These are phyloP conservation scores for Plecturocebus donacophilus DNA, from an alignment of 2,113 vertebrate species.

Conservation along the genomic window DNA sequence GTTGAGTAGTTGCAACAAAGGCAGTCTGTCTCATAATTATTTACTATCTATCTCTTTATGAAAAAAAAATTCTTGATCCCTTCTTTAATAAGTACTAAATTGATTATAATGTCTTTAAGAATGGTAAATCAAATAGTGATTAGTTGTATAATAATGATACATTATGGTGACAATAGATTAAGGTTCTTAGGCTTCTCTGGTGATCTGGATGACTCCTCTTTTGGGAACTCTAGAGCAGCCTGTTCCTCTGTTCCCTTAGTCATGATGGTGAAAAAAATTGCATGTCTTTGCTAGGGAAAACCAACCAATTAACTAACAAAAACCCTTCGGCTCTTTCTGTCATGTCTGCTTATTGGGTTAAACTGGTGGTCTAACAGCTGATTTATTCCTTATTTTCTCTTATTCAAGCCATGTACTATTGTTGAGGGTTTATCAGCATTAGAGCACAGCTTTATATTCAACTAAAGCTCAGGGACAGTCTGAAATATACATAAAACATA, in stretches of 20 bases:
- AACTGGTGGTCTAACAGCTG: neutral
- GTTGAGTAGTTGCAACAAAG: neutral
- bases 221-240: neutral
- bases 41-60: neutral
- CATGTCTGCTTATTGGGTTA: neutral
- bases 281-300: neutral
- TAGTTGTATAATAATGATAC: neutral
- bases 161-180: neutral
- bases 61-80: neutral
- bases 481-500: neutral
- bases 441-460: neutral
- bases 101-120: neutral
- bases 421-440: neutral
- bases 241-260: neutral
- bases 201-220: too few species aligned
- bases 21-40: neutral
- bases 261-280: neutral
- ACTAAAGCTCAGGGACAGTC: neutral
- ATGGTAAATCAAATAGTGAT: neutral
- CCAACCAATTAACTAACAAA: neutral
- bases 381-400: neutral
- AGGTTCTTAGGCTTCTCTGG: neutral
- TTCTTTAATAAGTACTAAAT: neutral
- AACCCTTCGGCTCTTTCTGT: neutral
- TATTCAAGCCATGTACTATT: neutral